These are phyloP conservation scores for Corythornis vintsioides DNA, from an alignment of 2,113 vertebrate genomes.

Conservation along the genomic window DNA sequence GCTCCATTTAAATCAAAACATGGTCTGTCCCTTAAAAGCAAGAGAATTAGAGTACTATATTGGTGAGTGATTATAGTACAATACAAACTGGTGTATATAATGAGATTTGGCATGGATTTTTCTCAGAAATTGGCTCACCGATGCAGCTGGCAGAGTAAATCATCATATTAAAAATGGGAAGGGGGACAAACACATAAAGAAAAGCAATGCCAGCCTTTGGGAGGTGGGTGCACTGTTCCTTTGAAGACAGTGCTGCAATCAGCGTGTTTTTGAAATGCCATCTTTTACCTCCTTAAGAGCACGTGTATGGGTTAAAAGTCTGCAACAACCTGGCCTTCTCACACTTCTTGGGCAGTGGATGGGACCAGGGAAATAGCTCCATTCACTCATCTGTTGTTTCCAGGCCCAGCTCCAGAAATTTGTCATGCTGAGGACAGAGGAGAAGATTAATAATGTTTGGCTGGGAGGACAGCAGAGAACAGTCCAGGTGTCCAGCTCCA, in stretches of 20 bases:
- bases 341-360: rapidly evolving
- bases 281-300: background rate
- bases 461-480: background rate
- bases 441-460: background rate
- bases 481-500: background rate
- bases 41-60: background rate
- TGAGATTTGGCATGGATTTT: background rate
- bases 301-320: rapidly evolving
- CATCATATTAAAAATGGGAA: background rate
- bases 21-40: background rate
- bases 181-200: background rate
- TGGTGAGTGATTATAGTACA: background rate
- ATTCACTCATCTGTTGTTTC: background rate
- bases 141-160: background rate
- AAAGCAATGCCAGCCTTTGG: background rate
- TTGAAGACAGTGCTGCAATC: background rate
- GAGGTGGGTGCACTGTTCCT: background rate
- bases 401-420: background rate
- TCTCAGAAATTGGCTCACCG: background rate
- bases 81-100: background rate
- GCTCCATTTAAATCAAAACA: background rate
- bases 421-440: background rate
- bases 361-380: background rate
- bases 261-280: background rate
- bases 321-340: background rate